A percentile compares a stretch with the other conserved stretches of the same genome.
Conservation (phyloP, 2,113 vertebrate species). For the Leptodactylus fuscus region DNA sequence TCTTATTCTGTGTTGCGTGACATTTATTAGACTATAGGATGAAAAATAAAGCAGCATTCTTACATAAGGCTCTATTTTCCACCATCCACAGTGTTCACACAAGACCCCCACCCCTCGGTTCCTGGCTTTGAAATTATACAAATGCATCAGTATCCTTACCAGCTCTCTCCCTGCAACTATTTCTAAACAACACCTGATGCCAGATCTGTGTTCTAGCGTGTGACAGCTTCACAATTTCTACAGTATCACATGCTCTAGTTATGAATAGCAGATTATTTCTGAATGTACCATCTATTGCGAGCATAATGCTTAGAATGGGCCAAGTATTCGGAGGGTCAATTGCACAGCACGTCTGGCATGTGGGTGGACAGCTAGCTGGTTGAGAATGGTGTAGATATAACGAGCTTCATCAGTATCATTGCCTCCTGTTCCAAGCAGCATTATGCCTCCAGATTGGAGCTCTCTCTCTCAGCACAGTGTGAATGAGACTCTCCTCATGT, state of each 20-base stretch:
- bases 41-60: too few species aligned
- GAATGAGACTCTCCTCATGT: slow-evolving; percentile 25
- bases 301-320: slow-evolving; percentile 19
- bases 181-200: not conserved
- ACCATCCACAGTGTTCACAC: too few species aligned
- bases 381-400: not conserved
- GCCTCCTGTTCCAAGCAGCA: slow-evolving; percentile 8
- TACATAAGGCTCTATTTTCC: too few species aligned
- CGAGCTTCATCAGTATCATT: slow-evolving; percentile 25
- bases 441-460: slow-evolving; percentile 5
- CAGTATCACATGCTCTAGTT: not conserved
- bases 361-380: slow-evolving; percentile 35
- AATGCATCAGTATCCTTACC: not conserved
- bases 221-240: not conserved
- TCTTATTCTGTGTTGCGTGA: too few species aligned
- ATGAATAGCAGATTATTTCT: not conserved
- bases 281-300: not conserved
- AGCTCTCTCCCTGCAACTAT: not conserved
- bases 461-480: not conserved
- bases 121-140: not conserved
- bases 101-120: too few species aligned
- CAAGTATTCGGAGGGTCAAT: not conserved
- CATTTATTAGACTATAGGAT: too few species aligned
- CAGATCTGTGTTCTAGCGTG: not conserved
- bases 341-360: slow-evolving; percentile 12